These are phyloP conservation scores for Leptopilina boulardi DNA, from an alignment of 1,140 invertebrate genomes.

Conservation along the genomic window DNA sequence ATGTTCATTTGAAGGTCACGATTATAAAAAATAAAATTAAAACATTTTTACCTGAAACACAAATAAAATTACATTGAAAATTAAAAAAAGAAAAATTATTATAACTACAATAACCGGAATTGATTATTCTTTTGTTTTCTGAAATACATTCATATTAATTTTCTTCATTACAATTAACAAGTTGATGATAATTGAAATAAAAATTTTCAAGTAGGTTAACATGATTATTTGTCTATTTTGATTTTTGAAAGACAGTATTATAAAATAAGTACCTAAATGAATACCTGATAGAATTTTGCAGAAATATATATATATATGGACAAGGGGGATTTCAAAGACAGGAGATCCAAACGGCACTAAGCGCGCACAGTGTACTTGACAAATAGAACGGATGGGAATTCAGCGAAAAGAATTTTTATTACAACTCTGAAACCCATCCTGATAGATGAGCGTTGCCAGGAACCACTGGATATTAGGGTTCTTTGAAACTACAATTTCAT, in stretches of 20 bases:
- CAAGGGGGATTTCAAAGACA: constrained; percentile 10
- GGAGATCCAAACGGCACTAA: constrained; percentile 34
- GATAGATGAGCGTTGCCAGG: constrained; percentile 39
- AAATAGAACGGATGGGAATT: constrained; percentile 18
- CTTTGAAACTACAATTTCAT: constrained; percentile 48
- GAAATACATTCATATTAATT: background rate
- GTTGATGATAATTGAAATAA: background rate
- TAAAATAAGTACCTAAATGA: background rate
- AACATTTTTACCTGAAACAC: no score
- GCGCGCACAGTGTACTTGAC: constrained; percentile 22
- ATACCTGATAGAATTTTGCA: background rate
- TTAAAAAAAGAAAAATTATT: background rate
- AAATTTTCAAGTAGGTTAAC: constrained; percentile 8
- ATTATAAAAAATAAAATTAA: background rate
- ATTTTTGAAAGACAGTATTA: background rate
- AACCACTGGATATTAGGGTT: constrained; percentile 42
- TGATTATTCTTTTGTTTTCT: constrained; percentile 35
- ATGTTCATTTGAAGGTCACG: background rate
- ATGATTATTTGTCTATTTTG: constrained; percentile 17
- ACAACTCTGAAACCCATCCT: constrained; percentile 51
- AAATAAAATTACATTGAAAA: background rate
- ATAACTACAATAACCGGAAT: background rate
- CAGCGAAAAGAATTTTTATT: constrained; percentile 41
- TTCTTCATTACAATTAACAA: background rate
- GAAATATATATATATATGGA: background rate